Evolutionary conservation across 1,140 invertebrate genomes (phyloP).

Genomic region (Rhynchophorus ferrugineus): DNA sequence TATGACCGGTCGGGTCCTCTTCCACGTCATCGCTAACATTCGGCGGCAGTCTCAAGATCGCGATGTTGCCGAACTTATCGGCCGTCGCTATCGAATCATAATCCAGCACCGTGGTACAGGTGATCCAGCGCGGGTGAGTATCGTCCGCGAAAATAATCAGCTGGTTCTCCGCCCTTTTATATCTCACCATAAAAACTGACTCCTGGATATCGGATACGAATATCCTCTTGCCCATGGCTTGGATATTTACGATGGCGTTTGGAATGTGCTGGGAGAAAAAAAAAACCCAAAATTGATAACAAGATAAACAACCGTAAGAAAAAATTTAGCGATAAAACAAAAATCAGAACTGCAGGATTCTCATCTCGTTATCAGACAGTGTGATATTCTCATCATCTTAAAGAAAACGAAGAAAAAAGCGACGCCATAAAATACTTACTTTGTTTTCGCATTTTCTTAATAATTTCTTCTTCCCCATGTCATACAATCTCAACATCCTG

Average conservation of each 20-base stretch:
- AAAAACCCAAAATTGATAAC: too few species aligned
- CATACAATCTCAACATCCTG: constrained; percentile 85
- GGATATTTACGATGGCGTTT: constrained; percentile 88
- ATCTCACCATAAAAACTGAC: constrained; percentile 92
- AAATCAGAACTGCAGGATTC: constrained; percentile 37
- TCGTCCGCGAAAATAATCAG: constrained; percentile 98
- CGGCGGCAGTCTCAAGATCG: constrained; percentile 79
- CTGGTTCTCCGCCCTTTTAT: constrained; percentile 94
- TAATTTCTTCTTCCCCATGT: constrained; percentile 95
- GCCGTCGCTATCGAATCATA: constrained; percentile 94
- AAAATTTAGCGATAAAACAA: too few species aligned
- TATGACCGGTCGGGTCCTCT: constrained; percentile 97
- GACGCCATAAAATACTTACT: constrained; percentile 12
- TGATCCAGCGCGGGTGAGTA: constrained; percentile 93
- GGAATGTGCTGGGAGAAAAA: constrained; percentile 72
- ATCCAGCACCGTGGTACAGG: constrained; percentile 86
- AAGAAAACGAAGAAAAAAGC: constrained; percentile 11
- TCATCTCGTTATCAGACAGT: constrained; percentile 2
- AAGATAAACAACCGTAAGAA: too few species aligned
- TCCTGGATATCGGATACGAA: constrained; percentile 96
- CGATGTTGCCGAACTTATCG: constrained; percentile 98
- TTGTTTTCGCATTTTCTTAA: constrained; percentile 98
- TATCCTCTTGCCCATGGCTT: constrained; percentile 87
- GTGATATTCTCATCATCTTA: constrained; percentile 21
- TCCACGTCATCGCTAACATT: constrained; percentile 96